phyloP scores from a whole-genome alignment of 2,888 invertebrate genomes.

The Campopleginae sp. region DNA sequence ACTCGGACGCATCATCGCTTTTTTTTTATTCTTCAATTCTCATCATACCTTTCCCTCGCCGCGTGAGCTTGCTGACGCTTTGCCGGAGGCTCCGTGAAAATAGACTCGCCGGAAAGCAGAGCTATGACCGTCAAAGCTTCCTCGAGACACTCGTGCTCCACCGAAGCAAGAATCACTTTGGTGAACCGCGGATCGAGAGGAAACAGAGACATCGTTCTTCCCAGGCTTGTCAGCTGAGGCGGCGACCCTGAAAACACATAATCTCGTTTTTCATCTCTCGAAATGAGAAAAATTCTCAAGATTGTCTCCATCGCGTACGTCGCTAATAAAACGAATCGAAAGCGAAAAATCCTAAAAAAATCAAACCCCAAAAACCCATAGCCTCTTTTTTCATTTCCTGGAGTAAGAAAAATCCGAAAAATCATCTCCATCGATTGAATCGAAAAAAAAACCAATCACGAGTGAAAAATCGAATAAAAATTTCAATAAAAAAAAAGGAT shows the following conservation, averaged over 20 bases:
- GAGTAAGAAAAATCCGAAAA: too few species aligned
- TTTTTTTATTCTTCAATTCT: neutral
- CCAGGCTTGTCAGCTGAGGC: conserved; percentile 90
- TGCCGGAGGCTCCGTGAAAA: conserved; percentile 90
- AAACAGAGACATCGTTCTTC: conserved; percentile 94
- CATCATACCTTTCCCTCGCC: conserved; percentile 86
- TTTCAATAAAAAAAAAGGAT: too few species aligned
- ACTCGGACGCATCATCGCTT: neutral
- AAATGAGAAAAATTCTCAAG: conserved; percentile 40
- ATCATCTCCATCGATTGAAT: too few species aligned
- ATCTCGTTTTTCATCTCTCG: neutral
- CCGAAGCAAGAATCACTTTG: conserved; percentile 91
- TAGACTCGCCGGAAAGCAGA: conserved; percentile 94
- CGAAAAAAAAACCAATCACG: too few species aligned
- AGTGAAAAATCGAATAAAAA: neutral
- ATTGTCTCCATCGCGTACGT: neutral
- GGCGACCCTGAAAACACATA: conserved; percentile 79
- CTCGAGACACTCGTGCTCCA: conserved; percentile 91
- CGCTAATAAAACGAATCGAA: neutral
- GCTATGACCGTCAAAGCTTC: conserved; percentile 95
- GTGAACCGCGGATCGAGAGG: conserved; percentile 96
- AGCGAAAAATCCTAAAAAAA: neutral
- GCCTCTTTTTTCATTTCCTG: too few species aligned
- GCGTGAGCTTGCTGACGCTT: conserved; percentile 91
- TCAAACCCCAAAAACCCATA: too few species aligned